A percentile compares a stretch with the other conserved stretches of the same genome.
Evolutionary conservation across 2,888 invertebrate genomes (phyloP).

Genomic region (Eugnorisma glareosa): DNA sequence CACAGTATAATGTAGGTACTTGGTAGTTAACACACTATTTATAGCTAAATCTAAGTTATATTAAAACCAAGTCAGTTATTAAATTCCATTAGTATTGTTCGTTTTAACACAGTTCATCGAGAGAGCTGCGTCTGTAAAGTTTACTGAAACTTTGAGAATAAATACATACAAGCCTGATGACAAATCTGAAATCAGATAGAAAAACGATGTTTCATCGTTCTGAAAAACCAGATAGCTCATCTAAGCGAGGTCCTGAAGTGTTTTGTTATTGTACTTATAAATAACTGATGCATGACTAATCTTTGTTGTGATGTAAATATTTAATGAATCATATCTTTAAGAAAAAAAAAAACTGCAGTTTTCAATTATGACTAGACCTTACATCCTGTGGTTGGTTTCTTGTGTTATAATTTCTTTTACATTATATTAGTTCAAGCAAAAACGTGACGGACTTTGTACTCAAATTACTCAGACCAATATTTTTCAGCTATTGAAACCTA

Average conservation of each 20-base stretch:
- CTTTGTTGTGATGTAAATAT: conserved; percentile 24
- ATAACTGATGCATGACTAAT: conserved; percentile 26
- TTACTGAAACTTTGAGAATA: conserved; percentile 21
- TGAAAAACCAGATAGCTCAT: conserved; percentile 45
- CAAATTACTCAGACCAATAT: conserved; percentile 15
- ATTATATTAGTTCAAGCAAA: not conserved
- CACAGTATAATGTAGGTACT: conserved; percentile 21
- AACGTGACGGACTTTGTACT: not conserved
- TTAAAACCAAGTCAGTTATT: conserved; percentile 25
- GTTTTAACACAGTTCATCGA: conserved; percentile 1
- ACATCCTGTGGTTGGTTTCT: not conserved
- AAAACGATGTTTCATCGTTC: conserved; percentile 46
- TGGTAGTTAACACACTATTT: conserved; percentile 35
- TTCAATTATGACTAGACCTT: not conserved
- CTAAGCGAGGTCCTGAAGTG: conserved; percentile 26
- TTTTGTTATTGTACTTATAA: conserved; percentile 29
- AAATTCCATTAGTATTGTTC: conserved; percentile 3
- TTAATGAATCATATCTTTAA: conserved; percentile 27
- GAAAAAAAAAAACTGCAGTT: conserved; percentile 17
- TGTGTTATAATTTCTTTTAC: not conserved
- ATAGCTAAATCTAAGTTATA: conserved; percentile 40
- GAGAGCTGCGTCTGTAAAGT: conserved; percentile 2
- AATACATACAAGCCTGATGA: conserved; percentile 29
- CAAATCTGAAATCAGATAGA: conserved; percentile 38
- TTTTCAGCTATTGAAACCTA: conserved; percentile 17